Evolutionary conservation across 2,797 vertebrate genomes (phyloP), one percentile per base, ranked within the genome.

Genomic region (Eulemur mongoz): DNA sequence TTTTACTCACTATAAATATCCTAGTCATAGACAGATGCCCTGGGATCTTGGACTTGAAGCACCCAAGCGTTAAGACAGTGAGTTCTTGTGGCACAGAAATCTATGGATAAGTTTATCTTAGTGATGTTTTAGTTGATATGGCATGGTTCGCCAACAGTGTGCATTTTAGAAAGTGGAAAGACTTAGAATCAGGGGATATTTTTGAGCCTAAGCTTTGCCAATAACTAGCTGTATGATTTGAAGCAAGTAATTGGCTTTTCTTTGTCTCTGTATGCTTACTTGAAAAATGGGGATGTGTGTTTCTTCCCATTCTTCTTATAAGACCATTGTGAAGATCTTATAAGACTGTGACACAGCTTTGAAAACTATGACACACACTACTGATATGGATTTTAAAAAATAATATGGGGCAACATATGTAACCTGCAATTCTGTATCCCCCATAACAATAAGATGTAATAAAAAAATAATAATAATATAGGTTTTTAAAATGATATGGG

Each of bases 161-260:
- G 30, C 75, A 82, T 78, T 96, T 97, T 61, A 87, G 22, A 96
- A 97, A 84, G 20, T 54, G 20, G 35, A 52, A 96, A 92, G 22
- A 40, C 59, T 72, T 59, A 2, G 54, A 91, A 69, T 91, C 3
- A 14, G 10, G 17, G 50, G 23, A 30, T 80, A 61, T 57, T 85
- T 96, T 79, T 96, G 30, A 95, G 10, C 23, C 45, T 18, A 79
- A 54, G 20, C 32, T 52, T 83, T 91, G 7, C 52, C 73, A 91
- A 13, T 83, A 65, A 73, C 38, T 89, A 76, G 13, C 30, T 92
- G 30, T 85, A 52, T 89, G 40, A 78, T 83, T 73, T 80, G 35
- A 93, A 94, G 38, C 12, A 93, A 91, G 35, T 59, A 94, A 89
- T 22, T 89, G 32, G 48, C 13, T 93, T 85, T 67, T 76, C n/a